Conservation (phyloP, 2,888 invertebrate genomes). For the Drosophila maculinotata region DNA sequence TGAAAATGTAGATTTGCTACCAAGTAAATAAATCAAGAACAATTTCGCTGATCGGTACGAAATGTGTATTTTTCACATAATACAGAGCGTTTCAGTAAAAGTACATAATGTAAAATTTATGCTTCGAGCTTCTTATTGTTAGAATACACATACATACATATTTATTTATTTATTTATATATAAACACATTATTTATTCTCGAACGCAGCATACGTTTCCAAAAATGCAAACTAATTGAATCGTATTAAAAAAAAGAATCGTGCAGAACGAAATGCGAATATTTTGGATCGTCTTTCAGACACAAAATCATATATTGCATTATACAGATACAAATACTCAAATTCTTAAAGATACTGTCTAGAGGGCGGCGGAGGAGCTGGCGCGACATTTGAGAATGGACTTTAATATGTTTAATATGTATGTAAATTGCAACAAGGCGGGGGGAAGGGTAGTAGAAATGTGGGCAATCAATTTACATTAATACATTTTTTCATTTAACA, state of each 20-base stretch:
- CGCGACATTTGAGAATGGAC: slow-evolving; percentile 47
- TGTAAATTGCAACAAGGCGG: slow-evolving; percentile 61
- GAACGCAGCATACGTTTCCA: slow-evolving; percentile 41
- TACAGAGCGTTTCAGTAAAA: slow-evolving; percentile 68
- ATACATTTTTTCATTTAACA: slow-evolving; percentile 51
- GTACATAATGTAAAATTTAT: slow-evolving; percentile 59
- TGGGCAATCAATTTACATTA: slow-evolving; percentile 61
- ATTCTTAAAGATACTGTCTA: slow-evolving; percentile 73
- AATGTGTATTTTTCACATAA: slow-evolving; percentile 76
- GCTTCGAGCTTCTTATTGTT: slow-evolving; percentile 77
- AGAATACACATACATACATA: slow-evolving; percentile 68
- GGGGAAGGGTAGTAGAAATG: slow-evolving; percentile 18
- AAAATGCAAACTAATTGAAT: slow-evolving; percentile 38
- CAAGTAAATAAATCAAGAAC: background rate
- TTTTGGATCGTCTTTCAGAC: slow-evolving; percentile 28
- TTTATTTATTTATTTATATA: slow-evolving; percentile 58
- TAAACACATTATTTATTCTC: slow-evolving; percentile 71
- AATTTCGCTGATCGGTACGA: slow-evolving; percentile 48
- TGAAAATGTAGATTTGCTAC: fast-evolving
- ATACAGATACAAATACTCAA: slow-evolving; percentile 62
- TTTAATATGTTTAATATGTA: slow-evolving; percentile 15
- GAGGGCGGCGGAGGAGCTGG: slow-evolving; percentile 61
- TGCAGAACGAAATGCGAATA: slow-evolving; percentile 16
- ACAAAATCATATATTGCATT: slow-evolving; percentile 51
- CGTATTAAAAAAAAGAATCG: slow-evolving; percentile 15